These are phyloP conservation scores for Otolemur garnettii DNA, from an alignment of 2,113 vertebrate genomes.

Conservation along the genomic window DNA sequence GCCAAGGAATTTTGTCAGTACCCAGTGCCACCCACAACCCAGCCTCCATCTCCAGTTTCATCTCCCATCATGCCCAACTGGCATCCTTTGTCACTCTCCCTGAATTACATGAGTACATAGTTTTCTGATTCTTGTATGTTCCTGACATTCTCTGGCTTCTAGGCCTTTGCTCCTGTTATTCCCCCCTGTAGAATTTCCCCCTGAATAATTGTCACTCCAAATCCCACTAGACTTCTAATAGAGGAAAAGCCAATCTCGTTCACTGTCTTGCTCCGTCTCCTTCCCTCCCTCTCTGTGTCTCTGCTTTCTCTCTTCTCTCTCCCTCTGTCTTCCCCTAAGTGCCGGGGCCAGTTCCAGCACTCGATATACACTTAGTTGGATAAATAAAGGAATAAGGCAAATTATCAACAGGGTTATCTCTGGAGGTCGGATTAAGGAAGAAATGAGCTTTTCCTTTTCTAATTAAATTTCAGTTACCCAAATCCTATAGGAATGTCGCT, in stretches of 20 bases:
- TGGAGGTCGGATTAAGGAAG: background rate
- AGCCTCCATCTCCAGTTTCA: background rate
- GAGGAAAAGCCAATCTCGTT: background rate
- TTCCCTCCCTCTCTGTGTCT: background rate
- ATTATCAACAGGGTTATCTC: background rate
- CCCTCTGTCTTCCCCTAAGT: background rate
- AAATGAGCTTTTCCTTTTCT: background rate
- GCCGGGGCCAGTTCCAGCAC: background rate
- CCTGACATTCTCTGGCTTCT: background rate
- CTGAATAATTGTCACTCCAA: background rate
- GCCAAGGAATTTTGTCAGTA: background rate
- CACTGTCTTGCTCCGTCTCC: too few relatives aligned
- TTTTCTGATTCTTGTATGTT: background rate
- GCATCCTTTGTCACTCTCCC: too few relatives aligned
- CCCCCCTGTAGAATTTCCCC: background rate
- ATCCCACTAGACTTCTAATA: background rate
- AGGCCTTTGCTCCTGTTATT: background rate
- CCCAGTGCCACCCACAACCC: rapidly evolving
- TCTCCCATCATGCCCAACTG: background rate
- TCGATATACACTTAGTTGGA: background rate
- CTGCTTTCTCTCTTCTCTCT: background rate
- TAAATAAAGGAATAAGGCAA: background rate
- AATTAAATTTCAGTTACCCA: background rate
- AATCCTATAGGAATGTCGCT: background rate
- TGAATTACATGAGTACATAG: too few relatives aligned